Evolutionary conservation across 2,797 vertebrate species (phyloP).

Genomic region (Ceryle rudis): DNA sequence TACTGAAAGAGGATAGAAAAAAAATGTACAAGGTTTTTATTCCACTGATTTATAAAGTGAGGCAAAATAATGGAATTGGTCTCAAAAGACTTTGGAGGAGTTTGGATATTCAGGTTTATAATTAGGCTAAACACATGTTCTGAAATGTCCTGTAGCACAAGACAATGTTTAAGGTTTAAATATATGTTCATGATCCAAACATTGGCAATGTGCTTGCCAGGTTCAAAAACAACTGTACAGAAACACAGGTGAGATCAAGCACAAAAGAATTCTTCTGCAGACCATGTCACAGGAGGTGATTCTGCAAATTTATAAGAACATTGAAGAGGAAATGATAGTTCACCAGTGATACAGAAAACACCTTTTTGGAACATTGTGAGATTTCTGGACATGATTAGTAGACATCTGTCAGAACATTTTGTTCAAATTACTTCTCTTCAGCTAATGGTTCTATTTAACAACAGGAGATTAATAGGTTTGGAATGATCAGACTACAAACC

Average conservation of each 20-base stretch:
- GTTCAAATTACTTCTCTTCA: constrained; percentile 1
- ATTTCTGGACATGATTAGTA: constrained; percentile 15
- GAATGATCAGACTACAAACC: constrained; percentile 21
- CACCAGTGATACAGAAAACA: neutral
- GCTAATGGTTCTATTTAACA: neutral
- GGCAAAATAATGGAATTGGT: neutral
- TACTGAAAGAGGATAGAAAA: neutral
- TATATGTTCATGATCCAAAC: neutral
- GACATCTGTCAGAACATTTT: constrained; percentile 36
- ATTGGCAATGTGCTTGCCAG: neutral
- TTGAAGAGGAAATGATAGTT: neutral
- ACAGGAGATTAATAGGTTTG: constrained; percentile 22
- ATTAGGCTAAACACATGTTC: neutral
- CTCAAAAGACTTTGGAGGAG: neutral
- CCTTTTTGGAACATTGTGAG: neutral
- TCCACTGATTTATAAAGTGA: neutral
- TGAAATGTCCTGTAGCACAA: neutral
- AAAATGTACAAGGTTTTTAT: neutral
- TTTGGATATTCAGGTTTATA: neutral
- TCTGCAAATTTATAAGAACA: neutral
- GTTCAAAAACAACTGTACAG: neutral
- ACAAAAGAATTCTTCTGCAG: neutral
- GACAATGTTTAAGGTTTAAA: neutral
- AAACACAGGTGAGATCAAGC: neutral
- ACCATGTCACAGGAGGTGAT: neutral